Percentiles rank a stretch among this genome's conserved stretches.
Conservation (phyloP, 1,140 invertebrate genomes). For the Sipha flava region DNA sequence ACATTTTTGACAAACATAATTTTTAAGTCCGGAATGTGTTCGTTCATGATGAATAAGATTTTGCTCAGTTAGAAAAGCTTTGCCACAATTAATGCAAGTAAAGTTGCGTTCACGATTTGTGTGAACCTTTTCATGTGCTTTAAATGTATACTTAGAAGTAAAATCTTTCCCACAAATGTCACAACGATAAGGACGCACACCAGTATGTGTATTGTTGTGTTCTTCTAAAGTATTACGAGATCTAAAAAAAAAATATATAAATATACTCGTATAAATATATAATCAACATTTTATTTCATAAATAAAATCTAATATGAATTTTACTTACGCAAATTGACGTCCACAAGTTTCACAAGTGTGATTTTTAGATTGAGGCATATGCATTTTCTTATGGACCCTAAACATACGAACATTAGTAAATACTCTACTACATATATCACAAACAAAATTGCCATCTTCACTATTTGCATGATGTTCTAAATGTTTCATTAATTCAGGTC, state of each 20-base stretch:
- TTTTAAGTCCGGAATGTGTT: conserved; percentile 60
- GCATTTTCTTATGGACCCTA: conserved; percentile 55
- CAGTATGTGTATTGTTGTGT: conserved; percentile 62
- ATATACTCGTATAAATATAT: no score
- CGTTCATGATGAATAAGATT: conserved; percentile 64
- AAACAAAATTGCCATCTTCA: conserved; percentile 55
- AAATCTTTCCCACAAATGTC: conserved; percentile 60
- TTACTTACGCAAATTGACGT: conserved; percentile 51
- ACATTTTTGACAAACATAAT: conserved; percentile 62
- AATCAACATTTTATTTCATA: no score
- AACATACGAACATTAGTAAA: conserved; percentile 55
- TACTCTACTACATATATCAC: conserved; percentile 55
- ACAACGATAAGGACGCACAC: conserved; percentile 58
- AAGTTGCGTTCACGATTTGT: conserved; percentile 57
- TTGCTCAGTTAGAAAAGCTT: conserved; percentile 65
- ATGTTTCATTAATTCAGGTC: conserved; percentile 55
- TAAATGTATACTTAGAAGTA: conserved; percentile 67
- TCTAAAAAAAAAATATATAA: no score
- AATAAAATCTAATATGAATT: neutral
- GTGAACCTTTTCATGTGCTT: conserved; percentile 66
- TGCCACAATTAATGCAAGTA: conserved; percentile 57
- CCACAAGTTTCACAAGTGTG: conserved; percentile 57
- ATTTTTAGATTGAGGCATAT: conserved; percentile 54
- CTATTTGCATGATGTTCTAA: conserved; percentile 56
- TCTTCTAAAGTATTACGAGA: conserved; percentile 59